Evolutionary conservation across 2,888 invertebrate species (phyloP).

Genomic region (Drosophila mercatorum): DNA sequence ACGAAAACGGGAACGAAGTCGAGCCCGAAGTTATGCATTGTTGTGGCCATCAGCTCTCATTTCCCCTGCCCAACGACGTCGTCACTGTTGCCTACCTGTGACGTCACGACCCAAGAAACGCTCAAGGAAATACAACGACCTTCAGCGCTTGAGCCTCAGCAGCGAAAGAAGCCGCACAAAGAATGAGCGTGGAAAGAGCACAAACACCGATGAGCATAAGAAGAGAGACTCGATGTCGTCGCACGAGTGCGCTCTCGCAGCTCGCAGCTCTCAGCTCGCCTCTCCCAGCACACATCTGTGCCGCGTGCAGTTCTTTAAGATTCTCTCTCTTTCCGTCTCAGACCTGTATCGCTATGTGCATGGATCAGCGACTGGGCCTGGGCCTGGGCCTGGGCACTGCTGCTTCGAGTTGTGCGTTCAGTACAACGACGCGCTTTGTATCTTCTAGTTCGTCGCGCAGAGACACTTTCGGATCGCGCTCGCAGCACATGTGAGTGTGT

Average conservation of each 20-base stretch:
- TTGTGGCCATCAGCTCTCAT: conserved; percentile 44
- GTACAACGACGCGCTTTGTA: conserved; percentile 67
- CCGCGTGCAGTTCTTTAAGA: conserved; percentile 33
- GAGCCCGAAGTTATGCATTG: conserved; percentile 47
- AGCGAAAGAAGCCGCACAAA: conserved; percentile 25
- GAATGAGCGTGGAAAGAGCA: conserved; percentile 43
- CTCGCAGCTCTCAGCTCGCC: not conserved
- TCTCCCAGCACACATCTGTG: conserved; percentile 6
- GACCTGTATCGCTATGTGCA: conserved; percentile 53
- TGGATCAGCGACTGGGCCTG: conserved; percentile 38
- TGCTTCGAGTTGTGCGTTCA: conserved; percentile 54
- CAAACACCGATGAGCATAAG: conserved; percentile 37
- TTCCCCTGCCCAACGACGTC: conserved; percentile 66
- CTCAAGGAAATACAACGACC: conserved; percentile 78
- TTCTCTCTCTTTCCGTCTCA: conserved; percentile 51
- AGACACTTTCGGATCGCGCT: conserved; percentile 24
- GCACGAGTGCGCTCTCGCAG: not conserved
- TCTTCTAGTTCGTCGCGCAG: conserved; percentile 67
- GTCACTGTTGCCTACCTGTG: conserved; percentile 51
- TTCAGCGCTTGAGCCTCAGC: conserved; percentile 56
- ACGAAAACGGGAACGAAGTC: conserved; percentile 34
- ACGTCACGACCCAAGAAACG: conserved; percentile 69
- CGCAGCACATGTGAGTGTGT: conserved; percentile 21
- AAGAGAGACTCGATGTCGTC: conserved; percentile 19
- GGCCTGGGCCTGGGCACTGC: conserved; percentile 24